Percentiles rank a stretch among this genome's conserved stretches.
Evolutionary conservation across 2,113 vertebrate genomes (phyloP).

Genomic region (Tupaia chinensis): DNA sequence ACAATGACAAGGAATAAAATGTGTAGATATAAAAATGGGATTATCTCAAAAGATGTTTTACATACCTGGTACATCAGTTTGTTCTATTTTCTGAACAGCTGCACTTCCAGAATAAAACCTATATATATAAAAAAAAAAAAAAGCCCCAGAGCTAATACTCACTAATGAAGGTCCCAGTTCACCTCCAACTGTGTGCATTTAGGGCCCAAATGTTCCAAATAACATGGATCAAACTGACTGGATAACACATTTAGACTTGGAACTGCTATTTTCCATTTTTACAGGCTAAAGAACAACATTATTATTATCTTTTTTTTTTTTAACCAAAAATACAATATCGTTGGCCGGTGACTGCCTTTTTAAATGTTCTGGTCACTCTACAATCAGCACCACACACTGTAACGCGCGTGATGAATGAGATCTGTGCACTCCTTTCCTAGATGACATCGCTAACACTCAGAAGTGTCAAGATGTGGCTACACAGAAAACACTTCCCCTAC

Average conservation of each 20-base stretch:
- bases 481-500: neutral
- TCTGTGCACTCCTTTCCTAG: neutral
- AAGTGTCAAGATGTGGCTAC: neutral
- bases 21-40: neutral
- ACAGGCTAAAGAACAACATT: neutral
- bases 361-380: neutral
- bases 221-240: neutral
- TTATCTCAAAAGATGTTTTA: neutral
- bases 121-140: constrained; percentile 28
- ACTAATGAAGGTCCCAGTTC: neutral
- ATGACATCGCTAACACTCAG: neutral
- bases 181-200: neutral
- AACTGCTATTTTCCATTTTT: neutral
- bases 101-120: constrained; percentile 88
- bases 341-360: neutral
- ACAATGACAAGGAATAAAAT: neutral
- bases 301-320: too few species aligned
- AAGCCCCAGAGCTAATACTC: neutral
- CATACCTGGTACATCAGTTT: constrained; percentile 86
- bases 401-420: neutral
- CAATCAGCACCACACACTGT: neutral
- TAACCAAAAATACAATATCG: neutral
- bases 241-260: constrained; percentile 17
- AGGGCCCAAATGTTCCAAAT: neutral
- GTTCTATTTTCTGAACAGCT: constrained; percentile 82